Evolutionary conservation across 1,140 invertebrate genomes (phyloP).

Genomic region (Acyrthosiphon pisum): DNA sequence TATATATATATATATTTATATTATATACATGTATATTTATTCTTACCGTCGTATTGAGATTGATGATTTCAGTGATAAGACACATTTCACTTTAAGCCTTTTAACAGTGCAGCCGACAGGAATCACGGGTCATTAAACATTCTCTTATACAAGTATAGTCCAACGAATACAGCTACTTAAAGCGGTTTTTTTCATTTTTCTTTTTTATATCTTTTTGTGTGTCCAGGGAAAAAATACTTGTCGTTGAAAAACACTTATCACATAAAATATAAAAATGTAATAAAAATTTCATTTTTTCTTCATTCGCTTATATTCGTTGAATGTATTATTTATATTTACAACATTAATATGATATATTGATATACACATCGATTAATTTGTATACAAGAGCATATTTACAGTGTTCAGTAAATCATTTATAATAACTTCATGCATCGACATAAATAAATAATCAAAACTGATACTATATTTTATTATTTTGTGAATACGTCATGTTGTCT

Average conservation of each 20-base stretch:
- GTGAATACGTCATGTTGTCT: not conserved
- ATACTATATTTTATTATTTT: not conserved
- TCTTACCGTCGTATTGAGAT: slow-evolving; percentile 46
- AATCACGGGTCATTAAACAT: slow-evolving; percentile 55
- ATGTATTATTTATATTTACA: not conserved
- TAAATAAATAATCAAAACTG: not conserved
- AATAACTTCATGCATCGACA: not conserved
- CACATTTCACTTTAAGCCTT: slow-evolving; percentile 56
- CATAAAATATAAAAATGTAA: slow-evolving; percentile 24
- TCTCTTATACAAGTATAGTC: slow-evolving; percentile 36
- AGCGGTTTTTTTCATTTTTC: slow-evolving; percentile 40
- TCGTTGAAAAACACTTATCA: slow-evolving; percentile 45
- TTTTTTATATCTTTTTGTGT: slow-evolving; percentile 26
- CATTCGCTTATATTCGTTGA: not conserved
- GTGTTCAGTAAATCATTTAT: not conserved
- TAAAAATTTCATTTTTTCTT: not conserved
- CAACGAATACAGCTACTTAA: slow-evolving; percentile 36
- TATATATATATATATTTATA: slow-evolving; percentile 10
- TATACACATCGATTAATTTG: not conserved
- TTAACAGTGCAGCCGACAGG: slow-evolving; percentile 44
- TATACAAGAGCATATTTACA: not conserved
- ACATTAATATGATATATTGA: not conserved
- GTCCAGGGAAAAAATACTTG: slow-evolving; percentile 28
- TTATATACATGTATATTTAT: not conserved
- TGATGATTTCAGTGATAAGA: slow-evolving; percentile 54